These are phyloP conservation scores for Pasiphila rectangulata DNA, from an alignment of 2,888 invertebrate species.

Conservation along the genomic window DNA sequence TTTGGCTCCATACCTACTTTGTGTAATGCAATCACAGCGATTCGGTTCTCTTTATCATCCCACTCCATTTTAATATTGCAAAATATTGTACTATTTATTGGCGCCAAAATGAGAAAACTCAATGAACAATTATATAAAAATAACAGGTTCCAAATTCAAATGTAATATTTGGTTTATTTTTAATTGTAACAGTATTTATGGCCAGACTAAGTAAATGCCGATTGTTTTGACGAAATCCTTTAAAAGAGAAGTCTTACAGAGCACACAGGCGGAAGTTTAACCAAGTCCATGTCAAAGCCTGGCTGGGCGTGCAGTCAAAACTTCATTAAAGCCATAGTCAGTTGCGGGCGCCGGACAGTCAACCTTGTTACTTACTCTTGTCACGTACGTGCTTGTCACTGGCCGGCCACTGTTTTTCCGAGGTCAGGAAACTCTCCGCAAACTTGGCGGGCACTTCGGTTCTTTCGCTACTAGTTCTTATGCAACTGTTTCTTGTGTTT, in stretches of 20 bases:
- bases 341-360: conserved; percentile 46
- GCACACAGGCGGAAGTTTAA: conserved; percentile 29
- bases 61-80: too few relatives aligned
- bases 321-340: conserved; percentile 58
- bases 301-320: conserved; percentile 46
- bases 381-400: conserved; percentile 61
- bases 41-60: too few relatives aligned
- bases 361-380: conserved; percentile 46
- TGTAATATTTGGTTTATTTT: too few relatives aligned
- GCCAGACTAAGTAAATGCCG: too few relatives aligned
- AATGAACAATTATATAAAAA: too few relatives aligned
- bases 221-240: background rate
- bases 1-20: too few relatives aligned
- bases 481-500: conserved; percentile 45
- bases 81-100: too few relatives aligned
- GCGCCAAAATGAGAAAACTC: too few relatives aligned
- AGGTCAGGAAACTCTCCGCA: conserved; percentile 58
- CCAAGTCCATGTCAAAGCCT: conserved; percentile 37
- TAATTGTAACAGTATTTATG: too few relatives aligned
- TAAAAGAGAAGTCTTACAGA: conserved; percentile 16
- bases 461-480: conserved; percentile 37
- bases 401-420: conserved; percentile 56
- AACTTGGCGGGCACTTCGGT: conserved; percentile 37
- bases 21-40: too few relatives aligned
- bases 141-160: too few relatives aligned